phyloP scores from a whole-genome alignment of 2,888 invertebrate species.

The Ichneumoninae sp. region DNA sequence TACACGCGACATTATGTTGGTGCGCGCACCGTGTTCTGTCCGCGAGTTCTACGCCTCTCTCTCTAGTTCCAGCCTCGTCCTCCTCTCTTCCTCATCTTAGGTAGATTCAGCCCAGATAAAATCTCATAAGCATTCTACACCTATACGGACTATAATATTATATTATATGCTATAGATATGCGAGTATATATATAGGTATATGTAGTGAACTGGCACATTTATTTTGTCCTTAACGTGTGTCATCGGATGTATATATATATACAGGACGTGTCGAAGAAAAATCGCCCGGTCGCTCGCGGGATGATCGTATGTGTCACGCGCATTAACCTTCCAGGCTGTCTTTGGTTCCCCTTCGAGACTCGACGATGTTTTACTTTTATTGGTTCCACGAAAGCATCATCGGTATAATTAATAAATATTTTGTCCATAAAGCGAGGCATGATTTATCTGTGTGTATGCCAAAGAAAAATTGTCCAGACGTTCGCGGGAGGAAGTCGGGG shows the following conservation, averaged over 20 bases:
- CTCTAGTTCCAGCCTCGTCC: constrained; percentile 27
- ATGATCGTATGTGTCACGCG: not conserved
- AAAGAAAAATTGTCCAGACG: no score
- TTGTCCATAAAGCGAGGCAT: no score
- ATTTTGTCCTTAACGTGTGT: constrained; percentile 15
- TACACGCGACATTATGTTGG: constrained; percentile 81
- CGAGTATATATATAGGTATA: no score
- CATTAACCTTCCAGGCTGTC: constrained; percentile 10
- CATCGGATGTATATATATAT: not conserved
- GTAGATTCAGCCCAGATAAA: constrained; percentile 62
- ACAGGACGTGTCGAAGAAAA: not conserved
- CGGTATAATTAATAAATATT: not conserved
- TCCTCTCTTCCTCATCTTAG: constrained; percentile 50
- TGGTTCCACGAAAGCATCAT: not conserved
- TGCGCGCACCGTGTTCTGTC: constrained; percentile 69
- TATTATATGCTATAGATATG: not conserved
- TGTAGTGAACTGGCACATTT: not conserved
- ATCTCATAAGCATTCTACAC: constrained; percentile 62
- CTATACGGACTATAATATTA: constrained; percentile 17
- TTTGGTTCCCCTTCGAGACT: not conserved
- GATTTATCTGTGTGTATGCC: no score
- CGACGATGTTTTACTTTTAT: not conserved
- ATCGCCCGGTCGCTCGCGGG: not conserved
- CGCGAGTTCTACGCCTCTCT: constrained; percentile 48
- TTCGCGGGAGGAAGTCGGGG: no score